phyloP scores from a whole-genome alignment of 1,140 invertebrate species.

The Fragariocoptes setiger region DNA sequence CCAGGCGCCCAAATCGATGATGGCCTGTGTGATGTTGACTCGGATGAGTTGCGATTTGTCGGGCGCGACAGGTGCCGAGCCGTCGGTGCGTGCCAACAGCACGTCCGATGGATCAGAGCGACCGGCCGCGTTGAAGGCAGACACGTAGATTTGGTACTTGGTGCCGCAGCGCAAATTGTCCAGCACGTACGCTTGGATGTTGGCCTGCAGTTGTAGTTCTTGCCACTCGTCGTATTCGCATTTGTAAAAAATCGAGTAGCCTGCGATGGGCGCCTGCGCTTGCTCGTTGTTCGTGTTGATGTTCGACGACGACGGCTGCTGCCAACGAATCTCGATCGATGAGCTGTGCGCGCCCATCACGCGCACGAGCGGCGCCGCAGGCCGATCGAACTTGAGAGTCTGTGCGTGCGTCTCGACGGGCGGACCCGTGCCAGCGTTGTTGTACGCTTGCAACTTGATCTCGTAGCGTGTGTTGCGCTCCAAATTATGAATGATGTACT shows the following conservation, averaged over 20 bases:
- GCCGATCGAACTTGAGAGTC: slow-evolving; percentile 1
- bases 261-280: slow-evolving; percentile 13
- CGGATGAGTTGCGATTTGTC: slow-evolving; percentile 11
- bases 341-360: neutral
- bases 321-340: neutral
- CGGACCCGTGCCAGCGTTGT: slow-evolving; percentile 62
- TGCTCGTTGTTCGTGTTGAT: neutral
- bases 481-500: slow-evolving; percentile 3
- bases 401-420: neutral
- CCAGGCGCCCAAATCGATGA: slow-evolving; percentile 21
- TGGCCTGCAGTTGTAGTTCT: slow-evolving; percentile 27
- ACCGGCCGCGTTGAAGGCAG: slow-evolving; percentile 54
- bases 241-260: slow-evolving; percentile 19
- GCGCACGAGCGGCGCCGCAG: neutral
- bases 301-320: slow-evolving; percentile 8
- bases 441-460: slow-evolving; percentile 67
- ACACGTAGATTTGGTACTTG: slow-evolving; percentile 51
- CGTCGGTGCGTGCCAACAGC: slow-evolving; percentile 12
- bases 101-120: slow-evolving; percentile 38
- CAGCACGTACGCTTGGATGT: slow-evolving; percentile 24
- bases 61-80: slow-evolving; percentile 12
- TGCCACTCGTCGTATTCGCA: slow-evolving; percentile 26
- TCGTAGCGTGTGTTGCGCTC: slow-evolving; percentile 8
- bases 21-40: slow-evolving; percentile 18
- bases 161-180: slow-evolving; percentile 28